Conservation (phyloP, 2,113 vertebrate genomes). For the Anolis carolinensis region DNA sequence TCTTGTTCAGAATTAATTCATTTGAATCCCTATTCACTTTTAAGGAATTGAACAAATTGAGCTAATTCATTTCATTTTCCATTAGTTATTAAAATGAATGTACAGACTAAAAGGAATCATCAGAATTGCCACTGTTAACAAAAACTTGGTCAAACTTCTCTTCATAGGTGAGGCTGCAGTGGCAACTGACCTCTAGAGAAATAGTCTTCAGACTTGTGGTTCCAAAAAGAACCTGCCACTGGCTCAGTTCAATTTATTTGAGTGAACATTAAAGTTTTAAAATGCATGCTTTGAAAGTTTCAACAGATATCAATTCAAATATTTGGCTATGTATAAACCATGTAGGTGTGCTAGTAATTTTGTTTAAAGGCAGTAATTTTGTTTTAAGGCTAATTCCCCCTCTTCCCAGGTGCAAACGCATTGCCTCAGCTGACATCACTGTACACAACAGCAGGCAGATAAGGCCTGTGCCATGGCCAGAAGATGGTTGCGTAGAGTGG, state of each 20-base stretch:
- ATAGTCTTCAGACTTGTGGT: not conserved
- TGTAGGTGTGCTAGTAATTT: not conserved
- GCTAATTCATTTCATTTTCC: not conserved
- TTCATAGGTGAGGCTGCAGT: not conserved
- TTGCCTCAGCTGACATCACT: too few relatives aligned
- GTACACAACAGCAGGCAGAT: too few relatives aligned
- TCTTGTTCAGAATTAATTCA: not conserved
- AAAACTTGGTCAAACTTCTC: not conserved
- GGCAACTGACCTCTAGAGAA: not conserved
- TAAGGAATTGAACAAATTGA: not conserved
- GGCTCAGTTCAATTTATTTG: not conserved
- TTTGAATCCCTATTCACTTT: slow-evolving; percentile 7
- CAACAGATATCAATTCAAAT: not conserved
- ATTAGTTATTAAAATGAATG: not conserved
- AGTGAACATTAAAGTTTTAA: not conserved
- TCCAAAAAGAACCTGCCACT: not conserved
- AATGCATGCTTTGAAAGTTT: not conserved
- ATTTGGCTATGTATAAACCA: not conserved
- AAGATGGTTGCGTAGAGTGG: too few relatives aligned
- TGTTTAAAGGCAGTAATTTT: not conserved
- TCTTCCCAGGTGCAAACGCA: too few relatives aligned
- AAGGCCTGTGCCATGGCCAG: too few relatives aligned
- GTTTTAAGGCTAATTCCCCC: not conserved
- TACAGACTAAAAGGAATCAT: not conserved
- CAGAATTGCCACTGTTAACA: not conserved